A percentile compares a stretch with the other conserved stretches of the same genome.
Conservation (phyloP, 2,797 vertebrate species). For the Crax fasciolata region DNA sequence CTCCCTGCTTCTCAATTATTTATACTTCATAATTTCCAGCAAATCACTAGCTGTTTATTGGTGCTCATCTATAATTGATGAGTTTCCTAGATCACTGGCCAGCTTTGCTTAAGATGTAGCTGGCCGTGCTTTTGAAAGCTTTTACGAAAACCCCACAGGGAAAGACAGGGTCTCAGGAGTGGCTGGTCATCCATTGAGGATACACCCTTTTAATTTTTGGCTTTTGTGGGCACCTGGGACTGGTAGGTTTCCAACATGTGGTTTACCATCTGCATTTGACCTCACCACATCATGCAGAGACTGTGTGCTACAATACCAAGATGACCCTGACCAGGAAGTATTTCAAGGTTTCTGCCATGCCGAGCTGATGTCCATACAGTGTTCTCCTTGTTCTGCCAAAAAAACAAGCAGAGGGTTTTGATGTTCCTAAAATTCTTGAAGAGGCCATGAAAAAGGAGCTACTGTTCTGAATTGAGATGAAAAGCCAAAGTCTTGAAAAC, state of each 20-base stretch:
- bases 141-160: slow-evolving; percentile 75
- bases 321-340: slow-evolving; percentile 2
- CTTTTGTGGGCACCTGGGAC: slow-evolving; percentile 84
- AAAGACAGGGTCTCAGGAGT: slow-evolving; percentile 78
- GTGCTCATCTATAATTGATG: slow-evolving; percentile 87
- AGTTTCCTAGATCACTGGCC: slow-evolving; percentile 83
- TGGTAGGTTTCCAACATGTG: slow-evolving; percentile 80
- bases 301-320: neutral
- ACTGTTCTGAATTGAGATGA: slow-evolving; percentile 19
- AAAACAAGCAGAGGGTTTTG: neutral
- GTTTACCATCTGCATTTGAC: slow-evolving; percentile 81
- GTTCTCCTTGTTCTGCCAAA: neutral
- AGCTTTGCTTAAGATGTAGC: slow-evolving; percentile 81
- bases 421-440: neutral
- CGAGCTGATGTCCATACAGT: neutral
- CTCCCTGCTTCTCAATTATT: slow-evolving; percentile 86
- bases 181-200: slow-evolving; percentile 81
- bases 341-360: neutral
- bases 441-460: neutral
- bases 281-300: neutral
- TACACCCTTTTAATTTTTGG: slow-evolving; percentile 86
- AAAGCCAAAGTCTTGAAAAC: slow-evolving; percentile 11
- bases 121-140: slow-evolving; percentile 77
- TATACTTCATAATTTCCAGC: slow-evolving; percentile 86
- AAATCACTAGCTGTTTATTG: slow-evolving; percentile 87